A percentile compares a stretch with the other conserved stretches of the same genome.
These are phyloP conservation scores for Hydrozoanthus tunicans DNA, from an alignment of 64 coral and sea anemone species.

Conservation along the genomic window DNA sequence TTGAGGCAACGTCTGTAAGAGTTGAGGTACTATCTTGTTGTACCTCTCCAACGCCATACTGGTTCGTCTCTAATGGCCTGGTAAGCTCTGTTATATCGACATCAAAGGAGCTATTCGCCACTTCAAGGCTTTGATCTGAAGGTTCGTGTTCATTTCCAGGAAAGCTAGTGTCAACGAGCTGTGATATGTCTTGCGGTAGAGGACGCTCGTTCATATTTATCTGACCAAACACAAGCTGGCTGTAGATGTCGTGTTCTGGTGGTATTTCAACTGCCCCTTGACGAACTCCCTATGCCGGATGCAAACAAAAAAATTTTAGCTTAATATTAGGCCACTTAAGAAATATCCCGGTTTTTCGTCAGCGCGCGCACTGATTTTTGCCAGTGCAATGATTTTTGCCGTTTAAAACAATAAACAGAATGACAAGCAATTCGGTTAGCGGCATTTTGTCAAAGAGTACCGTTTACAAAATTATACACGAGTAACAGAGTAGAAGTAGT, in stretches of 20 bases:
- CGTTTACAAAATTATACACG: too few species aligned
- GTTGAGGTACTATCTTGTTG: not conserved
- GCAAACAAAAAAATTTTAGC: too few species aligned
- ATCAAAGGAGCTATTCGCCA: slow-evolving; percentile 20
- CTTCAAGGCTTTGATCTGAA: not conserved
- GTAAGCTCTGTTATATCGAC: slow-evolving; percentile 41
- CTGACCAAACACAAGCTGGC: slow-evolving; percentile 50
- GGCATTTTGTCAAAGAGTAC: too few species aligned
- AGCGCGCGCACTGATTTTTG: too few species aligned
- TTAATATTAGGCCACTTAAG: too few species aligned
- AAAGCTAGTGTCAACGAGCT: not conserved
- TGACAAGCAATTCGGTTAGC: too few species aligned
- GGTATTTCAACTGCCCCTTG: slow-evolving; percentile 1
- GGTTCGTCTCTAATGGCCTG: not conserved
- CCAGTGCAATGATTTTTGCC: too few species aligned
- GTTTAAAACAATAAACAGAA: too few species aligned
- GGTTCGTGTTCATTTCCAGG: not conserved
- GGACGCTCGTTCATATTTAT: slow-evolving; percentile 37
- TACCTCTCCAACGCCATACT: not conserved
- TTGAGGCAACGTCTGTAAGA: not conserved
- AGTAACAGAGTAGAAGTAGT: too few species aligned
- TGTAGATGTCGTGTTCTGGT: slow-evolving; percentile 47
- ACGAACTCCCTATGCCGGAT: too few species aligned
- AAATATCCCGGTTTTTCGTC: too few species aligned
- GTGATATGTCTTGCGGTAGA: slow-evolving; percentile 25